A percentile compares a stretch with the other conserved stretches of the same genome.
phyloP scores from a whole-genome alignment of 2,113 vertebrate species.

The Origma solitaria region DNA sequence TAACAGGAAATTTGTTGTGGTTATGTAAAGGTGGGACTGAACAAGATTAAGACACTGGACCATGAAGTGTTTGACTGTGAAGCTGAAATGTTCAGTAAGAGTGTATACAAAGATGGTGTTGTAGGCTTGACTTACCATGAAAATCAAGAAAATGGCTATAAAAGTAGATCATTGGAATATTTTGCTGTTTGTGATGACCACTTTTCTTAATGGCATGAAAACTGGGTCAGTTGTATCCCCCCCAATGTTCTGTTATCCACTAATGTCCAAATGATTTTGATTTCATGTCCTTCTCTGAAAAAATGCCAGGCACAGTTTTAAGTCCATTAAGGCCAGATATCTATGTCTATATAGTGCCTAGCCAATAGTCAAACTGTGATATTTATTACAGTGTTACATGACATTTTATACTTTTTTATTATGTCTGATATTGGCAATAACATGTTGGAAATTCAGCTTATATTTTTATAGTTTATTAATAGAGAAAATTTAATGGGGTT shows the following conservation, averaged over 20 bases:
- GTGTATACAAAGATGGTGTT: background rate
- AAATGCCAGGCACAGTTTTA: background rate
- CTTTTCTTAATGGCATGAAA: background rate
- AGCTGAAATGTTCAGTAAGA: background rate
- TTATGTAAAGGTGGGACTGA: constrained; percentile 29
- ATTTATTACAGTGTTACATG: background rate
- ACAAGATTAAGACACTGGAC: background rate
- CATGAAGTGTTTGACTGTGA: background rate
- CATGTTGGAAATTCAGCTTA: background rate
- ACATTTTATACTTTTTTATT: background rate
- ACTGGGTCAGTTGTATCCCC: background rate
- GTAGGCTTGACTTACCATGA: background rate
- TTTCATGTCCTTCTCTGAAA: background rate
- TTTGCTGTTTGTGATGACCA: background rate
- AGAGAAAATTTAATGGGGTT: background rate
- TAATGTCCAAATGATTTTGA: background rate
- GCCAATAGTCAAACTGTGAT: background rate
- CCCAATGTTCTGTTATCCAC: background rate
- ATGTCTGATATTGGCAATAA: background rate
- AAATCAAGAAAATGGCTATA: background rate
- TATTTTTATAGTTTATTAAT: background rate
- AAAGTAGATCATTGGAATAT: background rate
- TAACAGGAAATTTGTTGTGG: constrained; percentile 37
- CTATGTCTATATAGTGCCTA: background rate
- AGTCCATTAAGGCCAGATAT: background rate